Evolutionary conservation across 2,888 invertebrate species (phyloP), one percentile per base, ranked within the genome.

Genomic region (Cordilura impudica): DNA sequence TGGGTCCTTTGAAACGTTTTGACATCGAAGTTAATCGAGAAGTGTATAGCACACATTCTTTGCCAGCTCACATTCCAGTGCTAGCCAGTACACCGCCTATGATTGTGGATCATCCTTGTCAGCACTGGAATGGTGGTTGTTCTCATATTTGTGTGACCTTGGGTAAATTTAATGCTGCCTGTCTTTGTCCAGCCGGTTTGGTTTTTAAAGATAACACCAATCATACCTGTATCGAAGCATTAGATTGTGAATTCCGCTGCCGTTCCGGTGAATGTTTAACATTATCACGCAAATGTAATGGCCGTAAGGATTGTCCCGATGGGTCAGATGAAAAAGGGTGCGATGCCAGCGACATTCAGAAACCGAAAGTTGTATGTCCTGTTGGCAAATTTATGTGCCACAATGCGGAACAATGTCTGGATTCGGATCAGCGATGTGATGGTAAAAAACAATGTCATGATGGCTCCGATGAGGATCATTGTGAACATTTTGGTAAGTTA

Each of bases 81-180:
- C 51, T 86, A 0, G 84, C 83, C 12, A 83, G 85, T 58, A 6
- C 83, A 10, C 69, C 84, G 3, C 23, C 65, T 0, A 63, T 65
- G 0, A 69, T 43, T 0, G 69, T 82, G 0, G 83, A 85, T 63
- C 94, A 94, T 87, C 91, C 91, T 0, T 96, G 96, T 84, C 90
- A 91, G 26, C 83, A 84, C 7, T 89, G 90, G 29, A 93, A 93
- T 78, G 93, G 93, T 43, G 92, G 92, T 0, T 96, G 96, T 84
- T 93, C 94, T 2, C 94, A 95, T 86, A 88, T 96, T 8, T 96
- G 96, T 85, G 91, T 95, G 2, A 91, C 93, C 71, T 86, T 88
- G 7, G 87, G 87, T 0, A 85, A 83, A 53, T 83, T 61, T 21
- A 47, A 74, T 0, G 90, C 89, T 81, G 87, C 88, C 4, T 93